Base-by-base conservation (phyloP, 2,888 invertebrate species). In the Pimpla rufipes region DNA sequence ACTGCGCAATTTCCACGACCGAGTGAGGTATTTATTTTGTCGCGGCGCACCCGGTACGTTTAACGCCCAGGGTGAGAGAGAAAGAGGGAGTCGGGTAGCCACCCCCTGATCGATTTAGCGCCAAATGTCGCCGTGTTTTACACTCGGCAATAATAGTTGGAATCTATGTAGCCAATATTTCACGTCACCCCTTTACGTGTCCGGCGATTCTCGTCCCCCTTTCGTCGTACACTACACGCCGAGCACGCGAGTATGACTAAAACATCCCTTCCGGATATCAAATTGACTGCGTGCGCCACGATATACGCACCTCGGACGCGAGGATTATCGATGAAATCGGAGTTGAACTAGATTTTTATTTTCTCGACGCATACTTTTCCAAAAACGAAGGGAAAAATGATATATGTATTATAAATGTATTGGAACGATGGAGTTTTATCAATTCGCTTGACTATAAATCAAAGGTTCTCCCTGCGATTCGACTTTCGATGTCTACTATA, bases 51-150 rank as follows among this genome's bases (percentile, higher is more conserved):
- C 85, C 81, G 85, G 87, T 79, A 70, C 82, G 45, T 55, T 70
- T 29, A 29, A 67, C 40, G 21, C 79, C 62, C 64, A 40, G 79
- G 45, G 64, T 57, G 50, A 16, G 7, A 59, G 59, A n/a, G n/a
- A n/a, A n/a, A n/a, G n/a, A n/a, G n/a, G n/a, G n/a, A n/a, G n/a
- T 16, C 35, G 67, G 23, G 55, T 45, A 55, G 62, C 29, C 62
- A 71, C 66, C 84, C 83, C 85, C 87, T 91, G 92, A 93, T 93
- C 93, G 93, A 92, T 92, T 93, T 93, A 91, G 89, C 91, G 90
- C 93, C 93, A 93, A 93, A 93, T 93, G 93, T 93, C 91, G 90
- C 92, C 93, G 90, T 93, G 93, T 93, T 93, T 93, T 93, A 93
- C 93, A 93, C 92, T 90, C 89, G 90, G 90, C 90, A 93, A 93